These are phyloP conservation scores for Nephrotoma flavescens DNA, from an alignment of 2,888 invertebrate species.

Conservation along the genomic window DNA sequence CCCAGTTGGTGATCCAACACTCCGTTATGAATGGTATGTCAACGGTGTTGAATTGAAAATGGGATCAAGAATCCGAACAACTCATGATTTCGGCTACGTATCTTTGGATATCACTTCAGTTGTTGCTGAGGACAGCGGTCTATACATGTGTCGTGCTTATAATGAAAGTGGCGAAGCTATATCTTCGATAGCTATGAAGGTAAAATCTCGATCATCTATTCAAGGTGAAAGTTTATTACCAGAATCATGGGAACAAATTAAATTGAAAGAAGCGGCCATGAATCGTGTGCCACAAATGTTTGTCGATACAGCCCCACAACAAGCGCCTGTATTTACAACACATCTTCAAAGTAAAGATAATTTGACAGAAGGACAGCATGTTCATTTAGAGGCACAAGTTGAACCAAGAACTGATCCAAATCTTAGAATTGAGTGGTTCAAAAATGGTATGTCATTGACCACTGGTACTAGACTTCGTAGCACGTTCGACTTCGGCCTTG, in stretches of 20 bases:
- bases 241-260: conserved; percentile 84
- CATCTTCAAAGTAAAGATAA: conserved; percentile 76
- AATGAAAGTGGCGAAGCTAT: conserved; percentile 91
- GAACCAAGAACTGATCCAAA: conserved; percentile 83
- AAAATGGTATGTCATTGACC: conserved; percentile 73
- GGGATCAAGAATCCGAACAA: conserved; percentile 83
- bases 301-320: conserved; percentile 68
- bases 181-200: conserved; percentile 79
- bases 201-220: conserved; percentile 68
- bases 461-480: conserved; percentile 83
- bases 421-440: conserved; percentile 80
- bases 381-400: conserved; percentile 77
- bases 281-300: conserved; percentile 81
- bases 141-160: conserved; percentile 87
- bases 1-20: conserved; percentile 83
- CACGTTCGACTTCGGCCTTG: conserved; percentile 93
- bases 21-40: conserved; percentile 90
- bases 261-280: conserved; percentile 81
- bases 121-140: conserved; percentile 77
- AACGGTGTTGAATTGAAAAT: conserved; percentile 86
- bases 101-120: conserved; percentile 82
- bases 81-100: conserved; percentile 87
- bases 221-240: conserved; percentile 75
- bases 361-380: conserved; percentile 72
- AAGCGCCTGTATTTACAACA: conserved; percentile 91